A percentile compares a stretch with the other conserved stretches of the same genome.
These are phyloP conservation scores for Drosophila paulistorum DNA, from an alignment of 1,140 invertebrate genomes.

Conservation along the genomic window DNA sequence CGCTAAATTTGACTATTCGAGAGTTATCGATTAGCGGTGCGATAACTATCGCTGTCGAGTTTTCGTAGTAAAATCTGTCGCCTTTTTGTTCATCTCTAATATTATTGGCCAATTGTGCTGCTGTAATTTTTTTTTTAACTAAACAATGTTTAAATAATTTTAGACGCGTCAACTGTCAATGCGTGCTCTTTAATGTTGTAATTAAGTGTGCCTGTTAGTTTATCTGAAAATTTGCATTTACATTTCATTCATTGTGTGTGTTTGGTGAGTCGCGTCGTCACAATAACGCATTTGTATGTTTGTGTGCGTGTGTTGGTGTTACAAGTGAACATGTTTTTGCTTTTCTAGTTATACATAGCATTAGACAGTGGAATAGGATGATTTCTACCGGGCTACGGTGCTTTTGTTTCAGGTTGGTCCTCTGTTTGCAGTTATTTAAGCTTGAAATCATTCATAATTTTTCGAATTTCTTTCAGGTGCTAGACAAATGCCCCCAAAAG, in stretches of 20 bases:
- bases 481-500: neutral
- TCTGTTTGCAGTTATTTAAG: neutral
- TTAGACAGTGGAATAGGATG: neutral
- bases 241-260: constrained; percentile 1
- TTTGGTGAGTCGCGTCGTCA: constrained; percentile 2
- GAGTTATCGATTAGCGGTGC: no score
- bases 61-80: neutral
- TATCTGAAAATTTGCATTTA: neutral
- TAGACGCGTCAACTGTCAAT: neutral
- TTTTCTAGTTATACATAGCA: neutral
- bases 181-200: neutral
- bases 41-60: no score
- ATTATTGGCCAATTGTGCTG: neutral
- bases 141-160: neutral
- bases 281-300: neutral
- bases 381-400: constrained; percentile 5
- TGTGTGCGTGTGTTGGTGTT: neutral
- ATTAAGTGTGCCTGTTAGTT: neutral
- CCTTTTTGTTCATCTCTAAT: neutral
- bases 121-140: neutral
- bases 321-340: constrained; percentile 2
- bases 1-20: no score
- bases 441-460: neutral
- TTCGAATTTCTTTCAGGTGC: neutral
- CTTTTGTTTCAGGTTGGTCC: neutral